phyloP scores from a whole-genome alignment of 2,797 vertebrate species.

The Sphenopsis melanotis region DNA sequence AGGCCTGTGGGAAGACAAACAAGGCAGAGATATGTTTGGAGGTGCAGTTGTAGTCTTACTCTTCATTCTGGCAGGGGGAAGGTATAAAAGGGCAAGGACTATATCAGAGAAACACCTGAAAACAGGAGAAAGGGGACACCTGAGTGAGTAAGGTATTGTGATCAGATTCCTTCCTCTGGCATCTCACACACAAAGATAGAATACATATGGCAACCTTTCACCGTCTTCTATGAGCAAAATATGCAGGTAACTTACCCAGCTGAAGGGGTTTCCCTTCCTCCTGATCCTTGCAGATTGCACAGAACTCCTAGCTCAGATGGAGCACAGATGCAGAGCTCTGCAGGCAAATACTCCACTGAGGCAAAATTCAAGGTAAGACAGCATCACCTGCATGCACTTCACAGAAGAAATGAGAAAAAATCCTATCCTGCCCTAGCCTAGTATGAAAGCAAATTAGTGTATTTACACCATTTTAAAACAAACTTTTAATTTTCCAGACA shows the following conservation, averaged over 20 bases:
- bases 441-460: constrained; percentile 15
- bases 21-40: background rate
- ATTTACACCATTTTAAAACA: background rate
- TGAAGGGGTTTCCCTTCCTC: background rate
- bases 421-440: background rate
- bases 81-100: background rate
- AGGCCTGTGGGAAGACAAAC: background rate
- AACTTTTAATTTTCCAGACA: background rate
- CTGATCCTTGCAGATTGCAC: background rate
- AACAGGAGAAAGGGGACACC: background rate
- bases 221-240: background rate
- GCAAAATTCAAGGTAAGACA: background rate
- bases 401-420: background rate
- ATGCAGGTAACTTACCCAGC: background rate
- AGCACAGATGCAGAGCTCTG: background rate
- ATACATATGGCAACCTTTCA: background rate
- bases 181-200: background rate
- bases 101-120: background rate
- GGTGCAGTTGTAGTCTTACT: background rate
- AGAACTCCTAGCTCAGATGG: fast-evolving
- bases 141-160: background rate
- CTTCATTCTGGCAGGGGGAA: fast-evolving
- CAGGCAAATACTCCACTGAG: background rate
- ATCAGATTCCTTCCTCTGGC: background rate
- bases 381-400: background rate